Percentiles rank a stretch among this genome's conserved stretches.
Conservation (phyloP, 2,888 invertebrate species). For the Tipula unca region DNA sequence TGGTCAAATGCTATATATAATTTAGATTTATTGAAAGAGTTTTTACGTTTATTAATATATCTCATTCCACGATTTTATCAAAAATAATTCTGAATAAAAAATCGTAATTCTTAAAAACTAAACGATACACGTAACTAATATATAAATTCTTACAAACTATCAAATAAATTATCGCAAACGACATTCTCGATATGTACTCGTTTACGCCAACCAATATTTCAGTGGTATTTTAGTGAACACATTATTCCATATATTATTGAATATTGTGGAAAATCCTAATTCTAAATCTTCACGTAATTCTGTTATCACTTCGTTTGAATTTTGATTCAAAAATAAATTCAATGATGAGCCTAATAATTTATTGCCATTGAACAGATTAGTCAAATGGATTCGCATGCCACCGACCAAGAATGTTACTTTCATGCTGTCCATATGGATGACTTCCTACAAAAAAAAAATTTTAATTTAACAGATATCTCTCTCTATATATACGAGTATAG, state of each 20-base stretch:
- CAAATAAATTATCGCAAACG: not conserved
- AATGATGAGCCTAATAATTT: slow-evolving; percentile 51
- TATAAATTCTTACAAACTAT: not conserved
- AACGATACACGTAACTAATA: no score
- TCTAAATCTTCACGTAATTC: slow-evolving; percentile 50
- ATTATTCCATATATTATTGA: slow-evolving; percentile 50
- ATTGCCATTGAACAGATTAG: slow-evolving; percentile 55
- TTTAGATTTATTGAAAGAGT: no score
- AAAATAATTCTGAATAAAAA: no score
- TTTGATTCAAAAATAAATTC: slow-evolving; percentile 50
- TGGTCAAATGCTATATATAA: no score
- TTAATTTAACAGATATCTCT: no score
- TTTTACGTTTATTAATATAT: no score
- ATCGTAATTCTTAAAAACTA: no score
- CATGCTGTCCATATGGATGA: slow-evolving; percentile 47
- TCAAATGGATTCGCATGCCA: slow-evolving; percentile 46
- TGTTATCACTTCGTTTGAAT: slow-evolving; percentile 49
- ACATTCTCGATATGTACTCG: not conserved
- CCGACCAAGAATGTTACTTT: slow-evolving; percentile 48
- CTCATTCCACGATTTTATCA: no score
- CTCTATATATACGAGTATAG: no score
- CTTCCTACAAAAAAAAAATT: slow-evolving; percentile 35
- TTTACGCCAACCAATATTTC: slow-evolving; percentile 46
- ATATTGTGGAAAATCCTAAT: slow-evolving; percentile 46
- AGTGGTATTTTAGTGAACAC: slow-evolving; percentile 50